Base-by-base conservation (phyloP, 2,888 invertebrate genomes). In the Diaphora mendica region DNA sequence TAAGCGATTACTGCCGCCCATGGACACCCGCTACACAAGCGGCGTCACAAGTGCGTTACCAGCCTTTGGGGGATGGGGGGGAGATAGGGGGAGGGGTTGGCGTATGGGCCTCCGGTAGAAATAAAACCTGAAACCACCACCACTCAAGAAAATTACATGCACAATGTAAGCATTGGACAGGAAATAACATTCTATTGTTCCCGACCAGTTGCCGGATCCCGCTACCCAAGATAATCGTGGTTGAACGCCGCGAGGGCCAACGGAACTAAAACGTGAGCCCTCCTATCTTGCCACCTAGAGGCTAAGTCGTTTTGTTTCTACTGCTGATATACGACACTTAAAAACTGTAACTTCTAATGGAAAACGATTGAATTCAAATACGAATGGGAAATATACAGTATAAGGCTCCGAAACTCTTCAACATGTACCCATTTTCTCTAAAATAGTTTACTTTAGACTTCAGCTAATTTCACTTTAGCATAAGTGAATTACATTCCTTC, bases 201-300 rank as follows among this genome's bases (percentile, higher is more conserved):
- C 33, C 51, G 44, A 74, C 76, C 74, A 71, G 74, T 75, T 78
- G 65, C 71, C 59, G 75, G 75, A 74, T 77, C 74, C 83, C 85
- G 85, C 77, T 83, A 83, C 44, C 13, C 71, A 64, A 78, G 81
- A 78, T 85, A 75, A 83, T 85, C 78, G 35, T 68, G 70, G 15
- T n/a, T 59, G 3, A 59, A 17, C 59, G 75, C 75, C 75, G 64
- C 70, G 44, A 59, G 76, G 65, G 42, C 71, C 78, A 76, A 74
- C 78, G 71, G 75, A 74, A 70, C 73, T 48, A 64, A 67, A 73
- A 64, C 72, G 67, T 71, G 75, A 73, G 73, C 66, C 26, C 59
- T 59, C 68, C 35, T 74, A 69, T 75, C 72, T 66, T n/a, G 66
- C 64, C 69, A 73, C 68, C 64, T 71, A 65, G 30, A 68, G 72